Percentiles rank a stretch among this genome's conserved stretches.
Evolutionary conservation across 2,113 vertebrate genomes (phyloP).

Genomic region (Albula goreensis): DNA sequence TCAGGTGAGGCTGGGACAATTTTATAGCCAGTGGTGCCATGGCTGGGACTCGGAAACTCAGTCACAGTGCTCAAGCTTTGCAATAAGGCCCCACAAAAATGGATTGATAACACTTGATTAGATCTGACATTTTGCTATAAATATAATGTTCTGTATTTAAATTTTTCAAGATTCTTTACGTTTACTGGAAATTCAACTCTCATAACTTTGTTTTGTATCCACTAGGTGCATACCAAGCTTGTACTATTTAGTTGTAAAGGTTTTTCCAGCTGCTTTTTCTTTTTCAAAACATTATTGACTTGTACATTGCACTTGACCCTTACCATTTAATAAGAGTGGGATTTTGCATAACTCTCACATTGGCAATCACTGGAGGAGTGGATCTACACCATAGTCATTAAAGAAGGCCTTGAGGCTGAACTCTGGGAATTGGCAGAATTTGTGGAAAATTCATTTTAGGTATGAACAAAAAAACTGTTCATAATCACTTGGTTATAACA

Average conservation of each 20-base stretch:
- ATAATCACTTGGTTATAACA: not conserved
- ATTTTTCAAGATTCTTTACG: too few species aligned
- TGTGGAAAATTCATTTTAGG: slow-evolving; percentile 3
- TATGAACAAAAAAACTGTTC: not conserved
- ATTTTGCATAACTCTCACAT: not conserved
- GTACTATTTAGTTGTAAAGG: too few species aligned
- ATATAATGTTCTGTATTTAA: too few species aligned
- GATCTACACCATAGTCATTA: not conserved
- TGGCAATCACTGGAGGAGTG: not conserved
- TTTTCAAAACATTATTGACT: not conserved
- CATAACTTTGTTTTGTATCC: not conserved
- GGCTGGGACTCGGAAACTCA: too few species aligned
- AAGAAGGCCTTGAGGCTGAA: slow-evolving; percentile 3
- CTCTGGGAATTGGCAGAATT: not conserved
- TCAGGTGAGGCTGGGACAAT: too few species aligned
- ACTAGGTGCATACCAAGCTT: not conserved
- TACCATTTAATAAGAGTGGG: not conserved
- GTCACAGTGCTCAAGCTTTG: too few species aligned
- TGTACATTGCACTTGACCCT: not conserved
- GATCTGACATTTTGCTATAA: too few species aligned
- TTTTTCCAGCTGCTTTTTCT: too few species aligned
- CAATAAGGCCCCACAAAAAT: too few species aligned
- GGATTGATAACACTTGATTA: too few species aligned
- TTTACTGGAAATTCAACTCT: not conserved
- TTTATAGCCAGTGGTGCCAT: too few species aligned